These are phyloP conservation scores for Penaeus japonicus DNA, from an alignment of 1,140 invertebrate species.

Conservation along the genomic window DNA sequence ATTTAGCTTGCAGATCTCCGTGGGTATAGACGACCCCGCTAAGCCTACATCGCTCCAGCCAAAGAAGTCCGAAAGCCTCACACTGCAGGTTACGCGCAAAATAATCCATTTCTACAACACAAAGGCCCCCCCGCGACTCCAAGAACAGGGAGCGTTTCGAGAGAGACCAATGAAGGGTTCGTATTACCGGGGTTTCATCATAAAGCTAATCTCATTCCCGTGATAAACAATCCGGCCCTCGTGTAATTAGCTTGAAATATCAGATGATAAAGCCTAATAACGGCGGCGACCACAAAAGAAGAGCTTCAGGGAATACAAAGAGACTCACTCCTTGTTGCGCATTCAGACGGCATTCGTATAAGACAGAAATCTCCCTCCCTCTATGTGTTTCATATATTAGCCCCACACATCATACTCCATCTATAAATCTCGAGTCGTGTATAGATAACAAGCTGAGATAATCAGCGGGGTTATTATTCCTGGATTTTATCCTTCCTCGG, in stretches of 20 bases:
- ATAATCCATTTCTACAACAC: no score
- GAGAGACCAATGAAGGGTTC: neutral
- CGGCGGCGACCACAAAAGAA: conserved; percentile 47
- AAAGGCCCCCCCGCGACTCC: no score
- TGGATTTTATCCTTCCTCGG: conserved; percentile 15
- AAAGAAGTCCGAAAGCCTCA: no score
- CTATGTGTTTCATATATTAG: conserved; percentile 48
- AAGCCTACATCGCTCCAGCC: no score
- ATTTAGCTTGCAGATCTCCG: neutral
- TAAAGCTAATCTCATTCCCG: conserved; percentile 48
- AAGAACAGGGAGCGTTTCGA: no score
- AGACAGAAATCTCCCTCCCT: conserved; percentile 49
- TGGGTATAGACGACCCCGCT: no score
- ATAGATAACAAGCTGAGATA: conserved; percentile 10
- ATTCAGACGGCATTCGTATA: conserved; percentile 44
- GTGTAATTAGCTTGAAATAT: conserved; percentile 52
- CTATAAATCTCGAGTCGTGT: conserved; percentile 19
- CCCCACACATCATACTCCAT: conserved; percentile 37
- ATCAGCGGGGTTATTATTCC: neutral
- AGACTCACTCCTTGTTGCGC: conserved; percentile 30
- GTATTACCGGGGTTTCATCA: conserved; percentile 30
- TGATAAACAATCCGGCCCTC: conserved; percentile 37
- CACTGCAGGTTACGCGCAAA: no score
- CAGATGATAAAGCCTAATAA: conserved; percentile 48
- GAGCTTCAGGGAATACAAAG: neutral